Conservation (phyloP, 2,888 invertebrate genomes). For the Eupithecia insigniata region DNA sequence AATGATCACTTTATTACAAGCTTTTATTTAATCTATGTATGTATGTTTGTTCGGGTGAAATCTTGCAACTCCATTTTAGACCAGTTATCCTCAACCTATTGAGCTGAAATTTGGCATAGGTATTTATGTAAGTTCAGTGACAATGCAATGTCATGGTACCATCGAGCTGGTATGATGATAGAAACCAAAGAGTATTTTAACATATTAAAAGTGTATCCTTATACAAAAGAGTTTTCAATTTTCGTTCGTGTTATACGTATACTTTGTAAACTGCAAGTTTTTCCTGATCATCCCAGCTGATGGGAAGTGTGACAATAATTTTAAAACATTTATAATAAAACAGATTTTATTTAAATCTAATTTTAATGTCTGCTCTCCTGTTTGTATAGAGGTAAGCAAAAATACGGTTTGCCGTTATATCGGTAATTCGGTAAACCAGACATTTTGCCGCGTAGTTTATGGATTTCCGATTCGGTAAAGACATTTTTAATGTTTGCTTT, state of each 20-base stretch:
- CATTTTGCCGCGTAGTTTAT: slow-evolving; percentile 17
- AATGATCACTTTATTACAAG: neutral
- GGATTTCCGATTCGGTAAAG: slow-evolving; percentile 23
- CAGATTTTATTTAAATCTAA: neutral
- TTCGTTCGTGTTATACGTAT: no score
- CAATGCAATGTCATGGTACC: no score
- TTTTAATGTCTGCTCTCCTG: neutral
- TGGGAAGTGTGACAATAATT: neutral
- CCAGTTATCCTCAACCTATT: no score
- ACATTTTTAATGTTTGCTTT: slow-evolving; percentile 17
- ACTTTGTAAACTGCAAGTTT: neutral
- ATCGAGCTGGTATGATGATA: no score
- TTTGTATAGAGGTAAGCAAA: neutral
- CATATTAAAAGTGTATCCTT: no score
- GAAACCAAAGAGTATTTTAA: no score
- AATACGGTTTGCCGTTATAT: neutral
- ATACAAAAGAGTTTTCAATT: neutral
- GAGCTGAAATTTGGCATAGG: no score
- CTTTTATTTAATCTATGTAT: no score
- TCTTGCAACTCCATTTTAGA: no score
- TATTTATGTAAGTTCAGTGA: no score
- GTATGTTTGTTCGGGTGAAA: no score
- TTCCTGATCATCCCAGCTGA: neutral
- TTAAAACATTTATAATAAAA: neutral
- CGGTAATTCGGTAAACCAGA: slow-evolving; percentile 3